Evolutionary conservation across 1,140 invertebrate genomes (phyloP).

Genomic region (Wiebesia pumilae): DNA sequence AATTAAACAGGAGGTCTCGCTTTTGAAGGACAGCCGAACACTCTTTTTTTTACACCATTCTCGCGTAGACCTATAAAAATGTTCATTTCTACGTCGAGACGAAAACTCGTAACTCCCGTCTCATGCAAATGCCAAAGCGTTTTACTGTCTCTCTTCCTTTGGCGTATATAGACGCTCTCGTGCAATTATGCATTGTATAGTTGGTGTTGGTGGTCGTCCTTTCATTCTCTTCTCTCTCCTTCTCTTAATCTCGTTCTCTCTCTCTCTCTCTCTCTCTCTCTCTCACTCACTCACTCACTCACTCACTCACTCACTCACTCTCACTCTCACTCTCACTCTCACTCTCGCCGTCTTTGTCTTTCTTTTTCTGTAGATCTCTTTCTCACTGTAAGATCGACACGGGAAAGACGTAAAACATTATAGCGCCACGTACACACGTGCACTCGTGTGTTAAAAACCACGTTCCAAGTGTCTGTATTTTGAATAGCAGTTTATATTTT

Average conservation of each 20-base stretch:
- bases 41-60: not conserved
- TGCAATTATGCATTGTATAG: conserved; percentile 48
- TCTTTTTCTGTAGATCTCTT: too few species aligned
- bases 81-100: not conserved
- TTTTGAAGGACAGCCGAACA: not conserved
- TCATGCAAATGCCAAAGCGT: conserved; percentile 36
- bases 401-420: too few species aligned
- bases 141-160: not conserved
- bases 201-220: not conserved
- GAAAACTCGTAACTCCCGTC: conserved; percentile 22
- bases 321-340: too few species aligned
- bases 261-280: not conserved
- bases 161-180: not conserved
- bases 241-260: not conserved
- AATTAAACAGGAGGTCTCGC: not conserved
- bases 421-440: too few species aligned
- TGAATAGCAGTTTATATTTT: too few species aligned
- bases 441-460: too few species aligned
- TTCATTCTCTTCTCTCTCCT: not conserved
- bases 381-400: too few species aligned
- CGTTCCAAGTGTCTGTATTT: too few species aligned
- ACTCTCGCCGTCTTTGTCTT: too few species aligned
- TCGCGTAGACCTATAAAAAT: not conserved
- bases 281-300: not conserved
- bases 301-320: too few species aligned